Evolutionary conservation across 2,888 invertebrate species (phyloP).

Genomic region (Protophormia terraenovae): DNA sequence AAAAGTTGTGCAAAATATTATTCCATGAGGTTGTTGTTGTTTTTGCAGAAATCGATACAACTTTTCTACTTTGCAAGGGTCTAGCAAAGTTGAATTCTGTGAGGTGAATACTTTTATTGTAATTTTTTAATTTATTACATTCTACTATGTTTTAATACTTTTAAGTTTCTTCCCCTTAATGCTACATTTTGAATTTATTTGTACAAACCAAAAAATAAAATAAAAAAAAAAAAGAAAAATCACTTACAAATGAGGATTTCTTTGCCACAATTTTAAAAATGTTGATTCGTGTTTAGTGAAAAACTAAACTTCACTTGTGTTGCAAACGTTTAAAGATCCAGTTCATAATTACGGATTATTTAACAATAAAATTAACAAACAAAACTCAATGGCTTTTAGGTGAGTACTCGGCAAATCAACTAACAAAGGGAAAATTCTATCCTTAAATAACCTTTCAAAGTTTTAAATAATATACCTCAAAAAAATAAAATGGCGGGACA

Average conservation of each 20-base stretch:
- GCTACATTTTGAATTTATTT: not conserved
- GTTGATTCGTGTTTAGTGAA: constrained; percentile 38
- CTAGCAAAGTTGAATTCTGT: no score
- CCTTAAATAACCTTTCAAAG: constrained; percentile 10
- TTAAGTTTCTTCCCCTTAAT: constrained; percentile 16
- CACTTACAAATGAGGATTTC: constrained; percentile 36
- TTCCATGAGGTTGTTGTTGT: no score
- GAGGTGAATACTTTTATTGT: no score
- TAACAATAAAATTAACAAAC: not conserved
- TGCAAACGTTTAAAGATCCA: constrained; percentile 65
- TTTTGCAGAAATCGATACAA: no score
- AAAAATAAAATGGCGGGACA: constrained; percentile 49
- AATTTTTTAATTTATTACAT: no score
- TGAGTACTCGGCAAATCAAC: not conserved
- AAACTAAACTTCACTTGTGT: constrained; percentile 61
- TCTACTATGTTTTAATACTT: no score
- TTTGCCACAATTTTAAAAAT: constrained; percentile 54
- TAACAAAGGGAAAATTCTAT: not conserved
- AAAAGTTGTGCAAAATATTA: no score
- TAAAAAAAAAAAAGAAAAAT: constrained; percentile 2
- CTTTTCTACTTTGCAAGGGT: no score
- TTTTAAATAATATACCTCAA: not conserved
- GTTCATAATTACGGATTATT: constrained; percentile 55
- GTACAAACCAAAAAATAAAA: no score
- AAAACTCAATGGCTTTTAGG: constrained; percentile 58